Percentiles rank a stretch among this genome's conserved stretches.
phyloP scores from a whole-genome alignment of 2,113 vertebrate genomes.

The Pedionomus torquatus region DNA sequence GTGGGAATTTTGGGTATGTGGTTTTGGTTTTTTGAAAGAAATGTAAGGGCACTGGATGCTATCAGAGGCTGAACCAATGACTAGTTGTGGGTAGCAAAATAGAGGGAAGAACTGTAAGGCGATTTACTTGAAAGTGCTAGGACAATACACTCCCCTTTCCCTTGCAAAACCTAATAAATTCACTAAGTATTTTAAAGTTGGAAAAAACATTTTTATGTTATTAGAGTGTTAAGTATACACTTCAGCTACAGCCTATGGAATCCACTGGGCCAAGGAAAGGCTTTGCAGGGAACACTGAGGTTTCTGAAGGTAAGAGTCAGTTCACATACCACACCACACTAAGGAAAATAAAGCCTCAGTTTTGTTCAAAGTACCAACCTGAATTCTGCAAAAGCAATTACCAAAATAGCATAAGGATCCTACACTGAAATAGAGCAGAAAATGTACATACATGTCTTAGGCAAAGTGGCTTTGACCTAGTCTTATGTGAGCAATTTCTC shows the following conservation, averaged over 20 bases:
- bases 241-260: background rate
- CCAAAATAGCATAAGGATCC: background rate
- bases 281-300: background rate
- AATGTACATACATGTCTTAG: background rate
- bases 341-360: background rate
- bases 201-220: background rate
- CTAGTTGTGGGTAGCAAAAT: background rate
- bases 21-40: background rate
- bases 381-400: background rate
- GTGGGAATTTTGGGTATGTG: background rate
- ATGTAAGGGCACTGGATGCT: background rate
- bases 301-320: background rate
- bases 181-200: background rate
- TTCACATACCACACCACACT: background rate
- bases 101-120: background rate
- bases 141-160: no score
- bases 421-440: background rate
- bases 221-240: background rate
- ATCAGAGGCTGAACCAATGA: background rate
- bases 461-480: constrained; percentile 44
- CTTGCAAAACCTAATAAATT: background rate
- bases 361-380: background rate
- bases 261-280: background rate
- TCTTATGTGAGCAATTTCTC: constrained; percentile 6
- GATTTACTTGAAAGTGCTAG: background rate